Conservation (phyloP, 2,113 vertebrate species). For the Cephalophus harveyi region DNA sequence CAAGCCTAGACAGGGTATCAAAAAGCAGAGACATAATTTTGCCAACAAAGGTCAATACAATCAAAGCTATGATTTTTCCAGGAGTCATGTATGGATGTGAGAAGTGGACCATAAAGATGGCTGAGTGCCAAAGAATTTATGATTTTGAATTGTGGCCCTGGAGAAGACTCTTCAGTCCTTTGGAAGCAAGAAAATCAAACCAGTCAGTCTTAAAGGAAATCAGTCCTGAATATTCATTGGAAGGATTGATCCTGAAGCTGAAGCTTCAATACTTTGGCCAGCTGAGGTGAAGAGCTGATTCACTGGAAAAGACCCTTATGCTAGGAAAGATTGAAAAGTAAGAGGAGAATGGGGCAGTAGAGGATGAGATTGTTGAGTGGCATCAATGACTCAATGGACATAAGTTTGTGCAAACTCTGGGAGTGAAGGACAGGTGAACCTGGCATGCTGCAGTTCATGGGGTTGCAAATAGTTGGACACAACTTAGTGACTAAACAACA, state of each 20-base stretch:
- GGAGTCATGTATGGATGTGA: background rate
- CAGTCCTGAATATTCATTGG: background rate
- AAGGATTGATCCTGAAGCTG: background rate
- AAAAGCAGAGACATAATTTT: background rate
- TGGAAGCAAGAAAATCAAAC: background rate
- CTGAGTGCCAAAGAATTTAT: background rate
- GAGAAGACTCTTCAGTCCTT: background rate
- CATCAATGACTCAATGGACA: background rate
- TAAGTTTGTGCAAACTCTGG: background rate
- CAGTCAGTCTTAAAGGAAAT: background rate
- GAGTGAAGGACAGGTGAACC: background rate
- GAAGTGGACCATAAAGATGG: background rate
- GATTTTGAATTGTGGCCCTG: rapidly evolving
- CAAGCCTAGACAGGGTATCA: background rate
- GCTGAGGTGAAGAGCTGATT: background rate
- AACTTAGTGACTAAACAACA: background rate
- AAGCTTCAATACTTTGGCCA: background rate
- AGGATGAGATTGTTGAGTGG: background rate
- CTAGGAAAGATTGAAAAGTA: background rate
- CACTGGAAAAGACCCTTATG: background rate
- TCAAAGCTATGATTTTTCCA: background rate
- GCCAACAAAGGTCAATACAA: background rate
- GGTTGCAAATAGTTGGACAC: background rate
- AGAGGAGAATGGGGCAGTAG: background rate
- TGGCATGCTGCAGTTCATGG: background rate